phyloP scores from a whole-genome alignment of 2,797 vertebrate genomes.

The Threskiornis aethiopicus region DNA sequence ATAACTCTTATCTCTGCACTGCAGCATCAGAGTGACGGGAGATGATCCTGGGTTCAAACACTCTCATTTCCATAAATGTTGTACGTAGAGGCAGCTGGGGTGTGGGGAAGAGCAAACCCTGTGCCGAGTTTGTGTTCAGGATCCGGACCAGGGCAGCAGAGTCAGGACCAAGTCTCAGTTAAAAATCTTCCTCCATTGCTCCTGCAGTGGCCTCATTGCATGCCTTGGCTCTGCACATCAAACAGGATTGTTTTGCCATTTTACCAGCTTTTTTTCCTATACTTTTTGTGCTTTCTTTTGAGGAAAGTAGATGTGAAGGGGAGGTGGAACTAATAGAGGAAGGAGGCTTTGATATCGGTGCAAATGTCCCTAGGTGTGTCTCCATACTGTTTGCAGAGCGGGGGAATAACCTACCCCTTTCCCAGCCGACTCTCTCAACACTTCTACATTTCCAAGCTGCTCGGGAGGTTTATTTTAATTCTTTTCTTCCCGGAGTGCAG shows the following conservation, averaged over 20 bases:
- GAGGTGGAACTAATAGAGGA: not conserved
- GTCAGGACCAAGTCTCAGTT: not conserved
- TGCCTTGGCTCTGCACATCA: not conserved
- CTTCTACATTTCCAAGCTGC: not conserved
- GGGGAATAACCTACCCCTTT: not conserved
- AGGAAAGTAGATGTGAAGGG: not conserved
- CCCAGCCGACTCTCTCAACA: not conserved
- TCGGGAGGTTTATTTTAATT: not conserved
- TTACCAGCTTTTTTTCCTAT: not conserved
- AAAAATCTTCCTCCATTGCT: not conserved
- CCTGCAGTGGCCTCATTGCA: not conserved
- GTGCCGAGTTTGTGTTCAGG: not conserved
- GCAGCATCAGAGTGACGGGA: not conserved
- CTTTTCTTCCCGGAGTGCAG: not conserved
- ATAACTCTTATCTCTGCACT: not conserved
- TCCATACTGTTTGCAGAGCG: rapidly evolving
- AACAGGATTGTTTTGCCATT: not conserved
- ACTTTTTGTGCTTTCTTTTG: not conserved
- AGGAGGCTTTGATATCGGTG: not conserved
- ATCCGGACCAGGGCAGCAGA: not conserved
- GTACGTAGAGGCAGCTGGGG: not conserved
- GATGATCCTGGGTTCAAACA: not conserved
- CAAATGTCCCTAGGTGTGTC: rapidly evolving
- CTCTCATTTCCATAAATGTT: not conserved
- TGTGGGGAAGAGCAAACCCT: not conserved